Base-by-base conservation (phyloP, 2,113 vertebrate species). In the Psittacus erithacus region DNA sequence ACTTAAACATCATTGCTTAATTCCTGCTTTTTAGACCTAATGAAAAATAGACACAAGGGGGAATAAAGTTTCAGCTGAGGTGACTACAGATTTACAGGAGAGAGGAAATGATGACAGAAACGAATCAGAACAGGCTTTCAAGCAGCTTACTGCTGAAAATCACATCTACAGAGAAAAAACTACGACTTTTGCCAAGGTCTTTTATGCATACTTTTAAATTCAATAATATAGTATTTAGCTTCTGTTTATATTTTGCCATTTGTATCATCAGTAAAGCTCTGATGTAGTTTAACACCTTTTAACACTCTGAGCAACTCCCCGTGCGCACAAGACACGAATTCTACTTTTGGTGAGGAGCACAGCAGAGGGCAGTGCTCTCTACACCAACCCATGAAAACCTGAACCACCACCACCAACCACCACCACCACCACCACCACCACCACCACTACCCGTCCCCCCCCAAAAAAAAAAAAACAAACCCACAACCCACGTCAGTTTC, bases 351-450 rank as follows among this genome's bases (percentile, higher is more conserved):
- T 22, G 22, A 62, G 12, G 3, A 83, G 82, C 88, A 76, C 82
- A 1, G 91, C 86, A 97, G 88, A 94, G 92, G 92, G 95, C 73
- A 96, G 86, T 59, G 57, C 57, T 24, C 80, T 95, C 90, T n/a
- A 33, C 69, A 60, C 3, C 41, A 46, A n/a, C 23, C 55, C 81
- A 18, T 3, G n/a, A 86, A 91, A 92, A 55, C 6, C 18, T 50
- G 24, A 49, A 38, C 38, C 38, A 9, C 38, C 38, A 38, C 38
- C 38, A n/a, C n/a, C n/a, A n/a, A 35, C 35, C 35, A 35, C 35
- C 35, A 35, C 35, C 35, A 35, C 35, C 35, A 35, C 35, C 35
- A 35, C 35, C 35, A 35, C 35, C 35, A 35, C 35, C 35, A 35
- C 35, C 35, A 35, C 35, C 35, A 35, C 35, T 35, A 35, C 35